Evolutionary conservation across 2,797 vertebrate genomes (phyloP).

Genomic region (Liasis olivaceus): DNA sequence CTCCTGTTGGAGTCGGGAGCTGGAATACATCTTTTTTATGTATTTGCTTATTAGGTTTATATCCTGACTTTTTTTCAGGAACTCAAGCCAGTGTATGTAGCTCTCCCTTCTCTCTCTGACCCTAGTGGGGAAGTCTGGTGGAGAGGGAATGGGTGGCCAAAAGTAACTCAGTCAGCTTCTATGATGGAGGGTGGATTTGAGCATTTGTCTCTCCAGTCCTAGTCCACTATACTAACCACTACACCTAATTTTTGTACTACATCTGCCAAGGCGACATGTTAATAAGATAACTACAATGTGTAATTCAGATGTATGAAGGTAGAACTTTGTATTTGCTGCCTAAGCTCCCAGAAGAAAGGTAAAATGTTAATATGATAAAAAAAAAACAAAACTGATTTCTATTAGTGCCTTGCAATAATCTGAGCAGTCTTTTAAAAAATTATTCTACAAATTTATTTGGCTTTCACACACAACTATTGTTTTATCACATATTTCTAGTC

Average conservation of each 20-base stretch:
- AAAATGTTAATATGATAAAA: background rate
- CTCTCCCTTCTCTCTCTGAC: background rate
- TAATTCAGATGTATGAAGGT: background rate
- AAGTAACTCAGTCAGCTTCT: background rate
- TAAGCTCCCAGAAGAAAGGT: background rate
- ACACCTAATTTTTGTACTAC: background rate
- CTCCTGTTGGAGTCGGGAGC: background rate
- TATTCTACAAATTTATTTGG: constrained; percentile 43
- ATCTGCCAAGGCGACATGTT: background rate
- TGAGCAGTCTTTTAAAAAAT: constrained; percentile 13
- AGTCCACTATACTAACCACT: background rate
- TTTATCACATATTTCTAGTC: constrained; percentile 42
- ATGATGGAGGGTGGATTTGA: background rate
- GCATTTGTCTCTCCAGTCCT: background rate
- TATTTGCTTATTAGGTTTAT: background rate
- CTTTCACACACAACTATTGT: constrained; percentile 44
- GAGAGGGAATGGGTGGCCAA: background rate
- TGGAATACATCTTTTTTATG: background rate
- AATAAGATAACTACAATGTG: background rate
- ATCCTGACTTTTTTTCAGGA: background rate
- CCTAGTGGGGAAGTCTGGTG: background rate
- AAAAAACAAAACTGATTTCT: constrained; percentile 42
- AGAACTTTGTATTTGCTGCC: background rate
- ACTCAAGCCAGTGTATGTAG: background rate
- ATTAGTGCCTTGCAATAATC: constrained; percentile 32